These are phyloP conservation scores for Gastrophryne carolinensis DNA, from an alignment of 2,797 vertebrate species.

Conservation along the genomic window DNA sequence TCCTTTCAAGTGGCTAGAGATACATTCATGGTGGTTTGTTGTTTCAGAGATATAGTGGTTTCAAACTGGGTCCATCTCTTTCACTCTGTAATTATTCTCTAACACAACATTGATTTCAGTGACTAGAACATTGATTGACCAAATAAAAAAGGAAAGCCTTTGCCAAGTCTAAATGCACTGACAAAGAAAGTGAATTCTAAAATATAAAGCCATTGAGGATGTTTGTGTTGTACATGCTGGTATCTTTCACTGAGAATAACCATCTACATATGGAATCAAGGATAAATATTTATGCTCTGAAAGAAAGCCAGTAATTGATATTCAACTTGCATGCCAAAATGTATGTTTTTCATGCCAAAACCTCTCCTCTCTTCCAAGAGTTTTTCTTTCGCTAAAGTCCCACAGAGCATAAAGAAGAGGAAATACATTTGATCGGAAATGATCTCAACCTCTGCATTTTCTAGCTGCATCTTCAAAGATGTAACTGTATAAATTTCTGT, in stretches of 20 bases:
- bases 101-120: no score
- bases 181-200: not conserved
- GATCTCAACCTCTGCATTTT: conserved; percentile 58
- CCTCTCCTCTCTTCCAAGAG: conserved; percentile 12
- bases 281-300: conserved; percentile 36
- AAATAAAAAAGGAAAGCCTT: not conserved
- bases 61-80: no score
- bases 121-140: no score
- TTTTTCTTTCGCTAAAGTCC: conserved; percentile 17
- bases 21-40: no score
- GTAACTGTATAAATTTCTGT: conserved; percentile 50
- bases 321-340: conserved; percentile 19
- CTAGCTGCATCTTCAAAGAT: conserved; percentile 51
- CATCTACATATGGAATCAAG: conserved; percentile 41
- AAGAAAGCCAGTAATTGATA: conserved; percentile 32
- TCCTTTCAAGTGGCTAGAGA: no score
- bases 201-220: not conserved
- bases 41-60: no score
- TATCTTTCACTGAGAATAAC: not conserved
- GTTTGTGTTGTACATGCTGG: not conserved
- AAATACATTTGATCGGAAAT: conserved; percentile 59
- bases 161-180: not conserved
- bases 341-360: conserved; percentile 42
- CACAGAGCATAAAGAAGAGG: conserved; percentile 49
- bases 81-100: no score